Conservation (phyloP, 2,888 invertebrate species). For the Campoletis raptor region DNA sequence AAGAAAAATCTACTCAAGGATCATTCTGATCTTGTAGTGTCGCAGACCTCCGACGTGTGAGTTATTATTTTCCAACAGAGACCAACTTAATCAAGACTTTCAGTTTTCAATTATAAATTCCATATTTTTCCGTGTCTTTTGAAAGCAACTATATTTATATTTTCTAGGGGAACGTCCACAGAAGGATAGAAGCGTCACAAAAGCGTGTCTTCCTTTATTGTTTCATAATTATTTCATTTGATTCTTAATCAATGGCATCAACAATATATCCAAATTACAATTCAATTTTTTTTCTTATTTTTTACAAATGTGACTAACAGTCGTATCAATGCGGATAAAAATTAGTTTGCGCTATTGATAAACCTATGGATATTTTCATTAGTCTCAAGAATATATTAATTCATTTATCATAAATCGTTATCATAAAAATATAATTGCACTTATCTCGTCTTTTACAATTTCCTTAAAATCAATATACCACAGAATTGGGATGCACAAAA, state of each 20-base stretch:
- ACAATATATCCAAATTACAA: slow-evolving; percentile 10
- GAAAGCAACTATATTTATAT: background rate
- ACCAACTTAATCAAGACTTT: background rate
- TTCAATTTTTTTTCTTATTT: background rate
- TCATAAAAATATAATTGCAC: slow-evolving; percentile 66
- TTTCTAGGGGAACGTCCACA: background rate
- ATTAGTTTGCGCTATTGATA: slow-evolving; percentile 8
- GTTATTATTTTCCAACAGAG: slow-evolving; percentile 11
- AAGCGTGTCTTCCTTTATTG: background rate
- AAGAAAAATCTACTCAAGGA: slow-evolving; percentile 76
- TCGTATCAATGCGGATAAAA: slow-evolving; percentile 13
- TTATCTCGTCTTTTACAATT: slow-evolving; percentile 30
- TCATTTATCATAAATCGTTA: slow-evolving; percentile 50
- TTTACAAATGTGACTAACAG: slow-evolving; percentile 11
- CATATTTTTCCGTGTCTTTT: background rate
- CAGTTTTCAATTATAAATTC: background rate
- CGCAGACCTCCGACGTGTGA: slow-evolving; percentile 74
- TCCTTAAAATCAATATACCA: slow-evolving; percentile 18
- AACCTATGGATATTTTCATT: slow-evolving; percentile 12
- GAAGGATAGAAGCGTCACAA: background rate
- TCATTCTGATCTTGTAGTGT: slow-evolving; percentile 80
- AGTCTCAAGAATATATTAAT: slow-evolving; percentile 67
- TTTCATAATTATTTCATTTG: slow-evolving; percentile 7
- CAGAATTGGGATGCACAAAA: slow-evolving; percentile 1
- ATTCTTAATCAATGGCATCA: background rate